Percentiles rank a stretch among this genome's conserved stretches.
phyloP scores from a whole-genome alignment of 2,113 vertebrate species.

The Sebastes fasciatus region DNA sequence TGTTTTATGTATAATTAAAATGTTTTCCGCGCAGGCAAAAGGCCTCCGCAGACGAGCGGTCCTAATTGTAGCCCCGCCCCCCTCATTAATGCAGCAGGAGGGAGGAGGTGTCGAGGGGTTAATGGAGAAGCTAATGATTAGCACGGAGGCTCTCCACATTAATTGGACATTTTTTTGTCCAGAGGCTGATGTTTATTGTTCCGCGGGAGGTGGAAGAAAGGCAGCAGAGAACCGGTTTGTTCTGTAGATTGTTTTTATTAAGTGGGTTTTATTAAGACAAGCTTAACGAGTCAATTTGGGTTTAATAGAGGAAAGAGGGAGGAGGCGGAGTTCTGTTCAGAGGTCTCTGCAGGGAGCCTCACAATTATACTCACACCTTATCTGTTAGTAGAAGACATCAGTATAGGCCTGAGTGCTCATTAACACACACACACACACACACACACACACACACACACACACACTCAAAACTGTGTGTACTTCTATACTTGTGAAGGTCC shows the following conservation, averaged over 20 bases:
- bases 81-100: constrained; percentile 20
- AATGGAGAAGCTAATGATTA: constrained; percentile 62
- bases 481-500: background rate
- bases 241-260: constrained; percentile 37
- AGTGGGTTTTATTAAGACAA: constrained; percentile 34
- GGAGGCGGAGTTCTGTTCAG: background rate
- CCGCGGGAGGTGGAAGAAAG: background rate
- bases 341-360: constrained; percentile 17
- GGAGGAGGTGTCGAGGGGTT: constrained; percentile 47
- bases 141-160: constrained; percentile 29
- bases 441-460: background rate
- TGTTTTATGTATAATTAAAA: constrained; percentile 51
- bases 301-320: constrained; percentile 1
- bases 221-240: constrained; percentile 9
- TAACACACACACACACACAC: background rate
- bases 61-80: constrained; percentile 32
- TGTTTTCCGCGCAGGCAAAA: constrained; percentile 35
- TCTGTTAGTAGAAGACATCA: background rate
- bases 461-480: background rate
- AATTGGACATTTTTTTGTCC: constrained; percentile 25
- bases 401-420: background rate
- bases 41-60: background rate
- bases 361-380: constrained; percentile 7
- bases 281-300: constrained; percentile 38
- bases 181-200: constrained; percentile 39